These are phyloP conservation scores for Euplagia quadripunctaria DNA, from an alignment of 2,888 invertebrate genomes.

Conservation along the genomic window DNA sequence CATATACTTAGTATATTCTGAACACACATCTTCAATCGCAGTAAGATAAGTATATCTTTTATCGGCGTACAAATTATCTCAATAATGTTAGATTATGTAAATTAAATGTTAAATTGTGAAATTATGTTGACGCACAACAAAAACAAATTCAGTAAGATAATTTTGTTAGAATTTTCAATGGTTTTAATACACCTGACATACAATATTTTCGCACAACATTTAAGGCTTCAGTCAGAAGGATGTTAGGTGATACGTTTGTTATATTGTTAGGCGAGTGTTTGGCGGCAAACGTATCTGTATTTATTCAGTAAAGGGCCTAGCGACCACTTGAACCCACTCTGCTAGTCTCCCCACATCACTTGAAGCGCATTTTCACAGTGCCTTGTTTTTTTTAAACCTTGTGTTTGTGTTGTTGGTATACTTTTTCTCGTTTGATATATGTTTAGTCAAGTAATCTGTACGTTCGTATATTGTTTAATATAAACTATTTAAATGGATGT, in stretches of 20 bases:
- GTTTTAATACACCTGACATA: neutral
- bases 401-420: slow-evolving; percentile 28
- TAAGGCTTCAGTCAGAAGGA: neutral
- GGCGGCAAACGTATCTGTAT: slow-evolving; percentile 55
- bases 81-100: too few relatives aligned
- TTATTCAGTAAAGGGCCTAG: slow-evolving; percentile 58
- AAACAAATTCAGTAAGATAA: neutral
- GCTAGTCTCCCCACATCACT: slow-evolving; percentile 57
- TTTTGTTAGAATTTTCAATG: neutral
- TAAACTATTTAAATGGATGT: neutral
- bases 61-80: too few relatives aligned
- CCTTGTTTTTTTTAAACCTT: slow-evolving; percentile 38
- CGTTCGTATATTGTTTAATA: neutral
- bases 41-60: too few relatives aligned
- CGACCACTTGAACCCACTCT: slow-evolving; percentile 60
- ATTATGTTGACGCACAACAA: neutral
- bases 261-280: slow-evolving; percentile 47
- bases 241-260: slow-evolving; percentile 32
- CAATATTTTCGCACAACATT: neutral
- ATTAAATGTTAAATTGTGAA: too few relatives aligned
- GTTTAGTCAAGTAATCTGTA: neutral
- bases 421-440: neutral
- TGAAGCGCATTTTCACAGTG: slow-evolving; percentile 52
- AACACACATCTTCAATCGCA: too few relatives aligned
- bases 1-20: too few relatives aligned